Percentiles rank a stretch among this genome's conserved stretches.
These are phyloP conservation scores for Glossophaga mutica DNA, from an alignment of 2,797 vertebrate genomes.

Conservation along the genomic window DNA sequence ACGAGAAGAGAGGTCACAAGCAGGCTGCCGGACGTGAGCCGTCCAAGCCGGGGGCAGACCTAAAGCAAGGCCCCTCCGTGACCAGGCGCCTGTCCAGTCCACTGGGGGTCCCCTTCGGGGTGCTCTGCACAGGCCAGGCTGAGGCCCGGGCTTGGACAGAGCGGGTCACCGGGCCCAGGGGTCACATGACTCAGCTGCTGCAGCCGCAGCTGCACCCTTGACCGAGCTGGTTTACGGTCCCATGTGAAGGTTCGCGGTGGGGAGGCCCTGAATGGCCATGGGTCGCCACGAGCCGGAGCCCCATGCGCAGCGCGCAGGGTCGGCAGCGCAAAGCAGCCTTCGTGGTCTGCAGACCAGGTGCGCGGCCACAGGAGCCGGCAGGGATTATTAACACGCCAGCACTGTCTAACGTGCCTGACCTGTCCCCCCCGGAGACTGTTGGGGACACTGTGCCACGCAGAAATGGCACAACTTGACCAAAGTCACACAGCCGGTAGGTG, in stretches of 20 bases:
- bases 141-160: neutral
- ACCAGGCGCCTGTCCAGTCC: neutral
- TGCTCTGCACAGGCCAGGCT: neutral
- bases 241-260: neutral
- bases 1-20: neutral
- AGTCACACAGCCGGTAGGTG: neutral
- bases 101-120: neutral
- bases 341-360: neutral
- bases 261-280: neutral
- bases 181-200: neutral
- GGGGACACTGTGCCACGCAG: neutral
- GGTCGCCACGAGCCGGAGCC: too few relatives aligned
- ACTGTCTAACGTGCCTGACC: neutral
- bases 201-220: neutral
- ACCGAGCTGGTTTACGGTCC: neutral
- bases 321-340: neutral
- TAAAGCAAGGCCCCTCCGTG: neutral
- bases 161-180: neutral
- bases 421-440: neutral
- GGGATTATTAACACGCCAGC: neutral
- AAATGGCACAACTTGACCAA: neutral
- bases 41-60: neutral
- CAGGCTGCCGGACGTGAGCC: neutral
- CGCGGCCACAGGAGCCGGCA: too few relatives aligned
- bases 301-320: rapidly evolving